Evolutionary conservation across 1,140 invertebrate species (phyloP).

Genomic region (Charaxes varanes): DNA sequence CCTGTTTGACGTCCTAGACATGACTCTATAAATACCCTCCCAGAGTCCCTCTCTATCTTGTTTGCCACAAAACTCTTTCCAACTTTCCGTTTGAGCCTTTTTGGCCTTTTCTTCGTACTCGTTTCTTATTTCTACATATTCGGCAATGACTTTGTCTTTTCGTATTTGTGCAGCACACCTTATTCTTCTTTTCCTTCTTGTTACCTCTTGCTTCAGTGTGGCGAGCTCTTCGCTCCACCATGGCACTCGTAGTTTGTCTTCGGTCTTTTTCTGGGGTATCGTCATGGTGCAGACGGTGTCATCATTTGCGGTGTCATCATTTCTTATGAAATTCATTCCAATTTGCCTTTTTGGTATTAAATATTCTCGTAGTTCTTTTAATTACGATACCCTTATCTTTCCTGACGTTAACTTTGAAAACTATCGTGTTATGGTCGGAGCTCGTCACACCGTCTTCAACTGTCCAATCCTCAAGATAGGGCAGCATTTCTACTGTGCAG

Average conservation of each 20-base stretch:
- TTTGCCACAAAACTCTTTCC: background rate
- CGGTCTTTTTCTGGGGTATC: slow-evolving; percentile 4
- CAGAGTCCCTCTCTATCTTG: slow-evolving; percentile 1
- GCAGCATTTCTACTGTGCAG: slow-evolving; percentile 7
- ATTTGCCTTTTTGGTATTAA: slow-evolving; percentile 12
- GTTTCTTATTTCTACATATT: background rate
- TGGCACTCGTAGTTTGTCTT: background rate
- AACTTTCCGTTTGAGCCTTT: background rate
- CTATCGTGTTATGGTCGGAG: slow-evolving; percentile 13
- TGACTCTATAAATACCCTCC: background rate
- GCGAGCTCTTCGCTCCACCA: slow-evolving; percentile 1
- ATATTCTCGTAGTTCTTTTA: slow-evolving; percentile 9
- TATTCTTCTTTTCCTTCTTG: background rate
- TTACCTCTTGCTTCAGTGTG: background rate
- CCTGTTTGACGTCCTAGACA: background rate
- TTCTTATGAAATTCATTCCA: slow-evolving; percentile 10
- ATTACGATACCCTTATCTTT: background rate
- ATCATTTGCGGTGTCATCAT: background rate
- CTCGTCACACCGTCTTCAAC: background rate
- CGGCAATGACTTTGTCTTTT: background rate
- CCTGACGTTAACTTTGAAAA: slow-evolving; percentile 2
- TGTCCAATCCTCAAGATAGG: slow-evolving; percentile 1
- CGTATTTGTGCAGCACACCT: background rate
- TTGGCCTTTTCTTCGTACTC: background rate
- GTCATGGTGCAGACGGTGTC: slow-evolving; percentile 3